Evolutionary conservation across 2,113 vertebrate genomes (phyloP), one percentile per base, ranked within the genome.

Genomic region (Leucopternis melanops): DNA sequence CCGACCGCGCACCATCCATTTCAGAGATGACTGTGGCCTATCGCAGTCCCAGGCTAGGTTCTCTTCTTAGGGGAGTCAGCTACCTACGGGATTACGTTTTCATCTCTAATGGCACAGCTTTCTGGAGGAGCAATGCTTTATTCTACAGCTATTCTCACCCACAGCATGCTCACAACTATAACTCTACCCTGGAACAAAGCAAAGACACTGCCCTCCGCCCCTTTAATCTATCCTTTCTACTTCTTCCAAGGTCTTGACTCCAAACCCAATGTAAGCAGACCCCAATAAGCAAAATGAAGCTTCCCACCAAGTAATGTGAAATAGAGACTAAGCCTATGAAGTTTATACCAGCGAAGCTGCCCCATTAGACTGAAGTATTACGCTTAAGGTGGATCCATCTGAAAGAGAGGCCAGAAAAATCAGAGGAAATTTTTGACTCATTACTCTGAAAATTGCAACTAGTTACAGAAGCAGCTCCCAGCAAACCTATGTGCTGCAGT

Each of bases 1-100:
- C 55, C 49, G 55, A 3, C 15, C 0, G 0, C 4, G 1, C 11
- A 34, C 36, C 7, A 4, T 7, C 2, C 5, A 6, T 36, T 50
- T 7, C 1, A 1, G 59, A 66, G 36, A 38, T 4, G 3, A 27
- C 55, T 10, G n/a, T 8, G 5, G 62, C 17, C 2, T 2, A 55
- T 2, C 6, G 2, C 58, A 54, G 45, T 10, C 23, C 62, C 59
- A 70, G 31, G 38, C 38, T 3, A 44, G 15, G 20, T 16, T 55
- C 20, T 65, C 40, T 19, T 82, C 49, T 29, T n/a, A 9, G 0
- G 6, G 29, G 19, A 83, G 16, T 22, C 70, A 42, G 19, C 25
- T 47, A 32, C 32, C 25, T 67, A 45, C 0, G 1, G 22, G n/a
- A 32, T 63, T 32, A 52, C 1, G 0, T 22, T 69, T 75, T 45